Percentiles rank a stretch among this genome's conserved stretches.
phyloP scores from a whole-genome alignment of 2,113 vertebrate genomes.

The Candoia aspera region DNA sequence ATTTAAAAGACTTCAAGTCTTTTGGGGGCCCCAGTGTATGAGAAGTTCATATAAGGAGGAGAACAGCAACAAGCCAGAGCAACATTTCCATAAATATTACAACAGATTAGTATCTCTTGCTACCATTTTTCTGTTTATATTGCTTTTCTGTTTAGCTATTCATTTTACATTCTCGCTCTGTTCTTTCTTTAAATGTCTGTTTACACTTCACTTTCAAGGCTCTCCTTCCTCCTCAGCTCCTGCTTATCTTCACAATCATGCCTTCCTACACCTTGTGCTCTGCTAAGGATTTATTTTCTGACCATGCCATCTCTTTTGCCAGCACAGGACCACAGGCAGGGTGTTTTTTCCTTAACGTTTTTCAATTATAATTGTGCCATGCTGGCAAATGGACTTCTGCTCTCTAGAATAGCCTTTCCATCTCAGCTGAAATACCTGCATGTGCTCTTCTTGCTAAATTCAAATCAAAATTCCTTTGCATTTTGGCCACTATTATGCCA shows the following conservation, averaged over 20 bases:
- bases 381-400: background rate
- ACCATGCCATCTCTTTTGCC: slow-evolving; percentile 9
- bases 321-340: background rate
- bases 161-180: background rate
- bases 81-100: background rate
- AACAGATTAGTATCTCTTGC: background rate
- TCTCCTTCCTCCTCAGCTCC: background rate
- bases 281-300: slow-evolving; percentile 19
- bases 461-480: background rate
- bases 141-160: background rate
- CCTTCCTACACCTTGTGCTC: background rate
- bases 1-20: background rate
- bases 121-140: background rate
- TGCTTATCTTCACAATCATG: background rate
- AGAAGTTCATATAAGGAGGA: background rate
- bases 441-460: background rate
- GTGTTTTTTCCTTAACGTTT: slow-evolving; percentile 15
- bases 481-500: background rate
- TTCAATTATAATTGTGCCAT: background rate
- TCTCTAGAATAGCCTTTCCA: background rate
- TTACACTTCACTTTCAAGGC: background rate
- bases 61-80: background rate
- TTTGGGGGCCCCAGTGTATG: background rate
- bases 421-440: background rate
- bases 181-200: background rate